Base-by-base conservation (phyloP, 2,888 invertebrate species). In the Magallana nippona region DNA sequence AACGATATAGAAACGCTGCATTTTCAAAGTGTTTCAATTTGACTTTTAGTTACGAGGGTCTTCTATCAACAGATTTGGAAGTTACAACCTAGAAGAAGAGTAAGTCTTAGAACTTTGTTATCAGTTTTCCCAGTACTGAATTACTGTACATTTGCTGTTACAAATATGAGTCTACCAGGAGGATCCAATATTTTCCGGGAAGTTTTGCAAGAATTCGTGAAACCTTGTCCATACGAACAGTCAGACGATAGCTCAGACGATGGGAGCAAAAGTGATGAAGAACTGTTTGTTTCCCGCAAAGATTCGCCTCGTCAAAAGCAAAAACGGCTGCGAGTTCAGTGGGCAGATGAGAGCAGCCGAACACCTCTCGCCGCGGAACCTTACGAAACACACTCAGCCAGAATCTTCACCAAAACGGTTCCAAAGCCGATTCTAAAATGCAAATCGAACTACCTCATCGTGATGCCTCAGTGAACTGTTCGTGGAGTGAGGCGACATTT, bases 101-200 rank as follows among this genome's bases (percentile, higher is more conserved):
- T n/a, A n/a, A 8, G 44, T 5, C 44, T 0, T 0, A 44, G 44
- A 5, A 44, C 8, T 44, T 44, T 44, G 44, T 44, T 0, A 0
- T 44, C 44, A 44, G 44, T 44, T 44, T 44, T 44, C 8, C 44
- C 0, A 44, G 3, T 44, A 44, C 44, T 44, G 44, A 44, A 8
- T 44, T 44, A 44, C 5, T 44, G 44, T 44, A 44, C 44, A 8
- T 44, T 44, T 8, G 8, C 8, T 44, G 44, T 5, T 44, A 44
- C 32, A 44, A 71, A 27, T 15, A 71, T 71, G 71, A 79, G 57
- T 22, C 57, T 79, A 44, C 79, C 79, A 11, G 79, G 57, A 57
- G 79, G 79, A 17, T 79, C 79, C 22, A 19, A 79, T 57, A 79
- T 79, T 79, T 79, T 79, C 22, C 56, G 79, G 22, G 57, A 56